phyloP scores from a whole-genome alignment of 1,140 invertebrate genomes.

The Meloidogyne hapla region DNA sequence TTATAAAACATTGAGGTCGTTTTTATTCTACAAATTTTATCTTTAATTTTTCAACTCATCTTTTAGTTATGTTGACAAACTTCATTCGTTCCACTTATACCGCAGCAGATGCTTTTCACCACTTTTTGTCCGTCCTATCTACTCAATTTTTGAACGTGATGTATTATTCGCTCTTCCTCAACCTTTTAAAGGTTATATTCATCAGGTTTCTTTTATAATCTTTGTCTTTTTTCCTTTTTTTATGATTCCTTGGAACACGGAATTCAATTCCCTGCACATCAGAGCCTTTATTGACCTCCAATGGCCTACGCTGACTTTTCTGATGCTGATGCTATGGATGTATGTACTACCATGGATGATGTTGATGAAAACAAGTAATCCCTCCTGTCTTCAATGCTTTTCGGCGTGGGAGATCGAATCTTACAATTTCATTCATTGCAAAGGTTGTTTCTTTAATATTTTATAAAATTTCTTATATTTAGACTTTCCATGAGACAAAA shows the following conservation, averaged over 20 bases:
- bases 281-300: constrained; percentile 40
- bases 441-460: constrained; percentile 36
- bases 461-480: constrained; percentile 10
- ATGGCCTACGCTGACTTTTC: constrained; percentile 33
- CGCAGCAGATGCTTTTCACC: constrained; percentile 85
- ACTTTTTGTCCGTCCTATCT: constrained; percentile 90
- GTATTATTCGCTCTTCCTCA: constrained; percentile 80
- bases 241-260: constrained; percentile 46
- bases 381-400: constrained; percentile 21
- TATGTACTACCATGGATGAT: background rate
- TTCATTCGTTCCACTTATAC: constrained; percentile 83
- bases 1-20: constrained; percentile 70
- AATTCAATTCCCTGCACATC: constrained; percentile 42
- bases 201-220: constrained; percentile 28
- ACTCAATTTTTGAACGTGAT: constrained; percentile 81
- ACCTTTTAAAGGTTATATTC: constrained; percentile 36
- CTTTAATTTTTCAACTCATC: constrained; percentile 61
- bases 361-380: constrained; percentile 22
- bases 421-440: constrained; percentile 49
- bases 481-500: constrained; percentile 73
- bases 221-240: constrained; percentile 17
- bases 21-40: background rate
- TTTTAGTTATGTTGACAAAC: constrained; percentile 78
- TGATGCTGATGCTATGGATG: background rate
- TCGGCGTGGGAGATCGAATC: constrained; percentile 53